phyloP scores from a whole-genome alignment of 2,797 vertebrate genomes.

The Amblyopsis hoosieri region DNA sequence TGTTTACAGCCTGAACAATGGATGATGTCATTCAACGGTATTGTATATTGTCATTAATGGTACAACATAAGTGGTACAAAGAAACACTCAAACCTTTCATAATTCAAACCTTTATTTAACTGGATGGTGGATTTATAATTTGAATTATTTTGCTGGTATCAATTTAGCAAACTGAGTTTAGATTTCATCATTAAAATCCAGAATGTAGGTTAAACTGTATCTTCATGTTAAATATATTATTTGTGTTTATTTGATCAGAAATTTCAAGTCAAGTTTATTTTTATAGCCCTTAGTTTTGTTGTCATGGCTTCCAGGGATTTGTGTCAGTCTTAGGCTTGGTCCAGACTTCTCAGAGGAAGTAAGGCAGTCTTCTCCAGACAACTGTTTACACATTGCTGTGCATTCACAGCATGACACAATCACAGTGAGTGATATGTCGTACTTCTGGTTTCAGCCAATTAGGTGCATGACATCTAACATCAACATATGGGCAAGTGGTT shows the following conservation, averaged over 20 bases:
- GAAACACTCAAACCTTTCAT: conserved; percentile 8
- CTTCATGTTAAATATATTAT: not conserved
- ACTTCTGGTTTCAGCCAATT: conserved; percentile 54
- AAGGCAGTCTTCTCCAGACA: not conserved
- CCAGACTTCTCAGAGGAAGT: not conserved
- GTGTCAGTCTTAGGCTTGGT: not conserved
- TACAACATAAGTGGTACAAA: not conserved
- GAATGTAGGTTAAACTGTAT: not conserved
- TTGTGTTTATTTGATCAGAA: too few relatives aligned
- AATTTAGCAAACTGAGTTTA: conserved; percentile 76
- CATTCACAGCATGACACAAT: conserved; percentile 1
- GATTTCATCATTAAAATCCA: not conserved
- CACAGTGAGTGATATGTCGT: conserved; percentile 46
- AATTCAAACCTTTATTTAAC: not conserved
- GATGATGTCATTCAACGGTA: not conserved
- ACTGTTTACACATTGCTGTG: conserved; percentile 5
- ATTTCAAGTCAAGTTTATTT: too few relatives aligned
- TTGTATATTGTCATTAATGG: not conserved
- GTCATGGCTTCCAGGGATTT: conserved; percentile 46
- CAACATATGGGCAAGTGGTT: too few relatives aligned
- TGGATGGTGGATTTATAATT: not conserved
- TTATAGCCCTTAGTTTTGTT: conserved; percentile 66
- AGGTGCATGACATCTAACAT: too few relatives aligned
- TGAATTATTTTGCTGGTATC: conserved; percentile 62
- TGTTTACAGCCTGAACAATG: not conserved